Percentiles rank a stretch among this genome's conserved stretches.
Conservation (phyloP, 2,797 vertebrate species). For the Diplodus puntazzo region DNA sequence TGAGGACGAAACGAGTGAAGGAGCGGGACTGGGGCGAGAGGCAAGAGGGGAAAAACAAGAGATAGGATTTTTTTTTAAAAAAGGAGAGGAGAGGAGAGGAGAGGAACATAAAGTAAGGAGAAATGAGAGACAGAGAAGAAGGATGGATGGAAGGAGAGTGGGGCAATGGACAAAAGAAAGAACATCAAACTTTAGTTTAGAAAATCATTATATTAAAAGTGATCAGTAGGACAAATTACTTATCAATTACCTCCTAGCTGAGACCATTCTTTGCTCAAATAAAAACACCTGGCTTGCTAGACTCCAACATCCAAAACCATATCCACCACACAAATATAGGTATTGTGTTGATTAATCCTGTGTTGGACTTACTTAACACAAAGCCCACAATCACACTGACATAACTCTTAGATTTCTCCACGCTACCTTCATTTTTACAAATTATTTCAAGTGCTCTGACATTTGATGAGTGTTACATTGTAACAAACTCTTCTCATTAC, state of each 20-base stretch:
- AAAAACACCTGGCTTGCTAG: background rate
- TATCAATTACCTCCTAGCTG: background rate
- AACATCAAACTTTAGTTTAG: background rate
- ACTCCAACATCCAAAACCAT: background rate
- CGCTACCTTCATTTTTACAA: background rate
- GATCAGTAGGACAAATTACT: background rate
- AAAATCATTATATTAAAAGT: background rate
- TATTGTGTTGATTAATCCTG: background rate
- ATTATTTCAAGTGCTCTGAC: slow-evolving; percentile 3
- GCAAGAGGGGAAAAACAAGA: slow-evolving; percentile 31
- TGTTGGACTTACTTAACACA: background rate
- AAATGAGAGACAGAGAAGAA: background rate
- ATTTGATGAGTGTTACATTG: background rate
- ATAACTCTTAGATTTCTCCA: background rate
- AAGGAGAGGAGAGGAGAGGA: slow-evolving; percentile 15
- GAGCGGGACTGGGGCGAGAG: slow-evolving; percentile 32
- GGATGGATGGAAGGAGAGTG: background rate
- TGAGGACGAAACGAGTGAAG: slow-evolving; percentile 39
- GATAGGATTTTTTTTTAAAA: slow-evolving; percentile 18
- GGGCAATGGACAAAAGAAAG: background rate
- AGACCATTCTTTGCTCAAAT: background rate
- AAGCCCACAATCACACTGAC: background rate
- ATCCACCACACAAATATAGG: background rate
- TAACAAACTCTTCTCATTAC: background rate
- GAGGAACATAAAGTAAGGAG: slow-evolving; percentile 28